Conservation (phyloP, 2,797 vertebrate species). For the Malurus splendens region DNA sequence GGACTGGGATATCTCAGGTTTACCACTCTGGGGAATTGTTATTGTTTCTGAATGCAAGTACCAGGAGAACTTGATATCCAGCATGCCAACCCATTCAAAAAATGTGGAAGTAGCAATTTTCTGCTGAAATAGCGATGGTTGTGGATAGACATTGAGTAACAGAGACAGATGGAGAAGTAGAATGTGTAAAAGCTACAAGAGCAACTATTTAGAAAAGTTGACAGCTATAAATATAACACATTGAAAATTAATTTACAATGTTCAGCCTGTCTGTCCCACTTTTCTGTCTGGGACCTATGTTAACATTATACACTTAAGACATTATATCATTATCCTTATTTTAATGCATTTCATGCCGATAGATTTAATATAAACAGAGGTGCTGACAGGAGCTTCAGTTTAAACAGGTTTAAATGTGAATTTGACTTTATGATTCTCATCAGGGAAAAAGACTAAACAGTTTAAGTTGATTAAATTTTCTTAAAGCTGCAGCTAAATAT, state of each 20-base stretch:
- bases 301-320: constrained; percentile 63
- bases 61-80: background rate
- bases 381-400: constrained; percentile 73
- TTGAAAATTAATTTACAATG: constrained; percentile 41
- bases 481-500: constrained; percentile 77
- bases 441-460: constrained; percentile 78
- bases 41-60: background rate
- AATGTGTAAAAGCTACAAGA: background rate
- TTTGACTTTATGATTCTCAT: constrained; percentile 76
- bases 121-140: background rate
- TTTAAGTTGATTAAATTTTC: constrained; percentile 81
- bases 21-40: background rate
- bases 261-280: constrained; percentile 33
- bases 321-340: constrained; percentile 64
- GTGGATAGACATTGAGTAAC: background rate
- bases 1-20: background rate
- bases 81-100: background rate
- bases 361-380: constrained; percentile 73
- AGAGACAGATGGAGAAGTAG: constrained; percentile 3
- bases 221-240: constrained; percentile 41
- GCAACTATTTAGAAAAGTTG: constrained; percentile 17
- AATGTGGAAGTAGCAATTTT: background rate
- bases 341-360: constrained; percentile 71
- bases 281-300: constrained; percentile 38
- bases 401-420: constrained; percentile 69